Evolutionary conservation across 2,888 invertebrate species (phyloP).

Genomic region (Smittia aterrima): DNA sequence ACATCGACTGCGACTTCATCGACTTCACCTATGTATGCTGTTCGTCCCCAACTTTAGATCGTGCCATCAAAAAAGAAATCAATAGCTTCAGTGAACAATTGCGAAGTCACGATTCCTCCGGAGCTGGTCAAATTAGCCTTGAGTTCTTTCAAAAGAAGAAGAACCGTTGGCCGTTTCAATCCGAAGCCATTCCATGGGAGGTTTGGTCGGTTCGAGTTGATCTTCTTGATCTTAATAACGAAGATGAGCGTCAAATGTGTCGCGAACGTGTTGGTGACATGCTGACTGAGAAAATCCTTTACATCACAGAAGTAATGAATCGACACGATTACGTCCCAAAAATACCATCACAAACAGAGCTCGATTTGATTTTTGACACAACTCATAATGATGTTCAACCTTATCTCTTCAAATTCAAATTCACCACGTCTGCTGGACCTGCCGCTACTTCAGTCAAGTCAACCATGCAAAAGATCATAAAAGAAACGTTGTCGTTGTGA

Average conservation of each 20-base stretch:
- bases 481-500: slow-evolving; percentile 78
- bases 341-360: slow-evolving; percentile 88
- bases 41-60: slow-evolving; percentile 75
- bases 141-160: slow-evolving; percentile 94
- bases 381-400: slow-evolving; percentile 92
- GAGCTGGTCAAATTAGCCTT: slow-evolving; percentile 83
- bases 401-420: slow-evolving; percentile 90
- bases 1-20: slow-evolving; percentile 96
- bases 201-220: slow-evolving; percentile 95
- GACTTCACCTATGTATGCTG: slow-evolving; percentile 97
- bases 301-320: slow-evolving; percentile 94
- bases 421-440: slow-evolving; percentile 71
- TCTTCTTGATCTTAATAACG: slow-evolving; percentile 78
- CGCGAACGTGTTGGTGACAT: slow-evolving; percentile 85
- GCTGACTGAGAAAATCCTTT: slow-evolving; percentile 89
- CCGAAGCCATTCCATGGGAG: slow-evolving; percentile 96
- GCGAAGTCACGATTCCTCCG: slow-evolving; percentile 68
- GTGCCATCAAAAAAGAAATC: slow-evolving; percentile 71
- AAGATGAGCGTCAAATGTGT: slow-evolving; percentile 82
- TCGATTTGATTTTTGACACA: slow-evolving; percentile 93
- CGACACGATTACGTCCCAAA: slow-evolving; percentile 94
- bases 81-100: slow-evolving; percentile 75
- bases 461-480: slow-evolving; percentile 85
- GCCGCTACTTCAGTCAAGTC: slow-evolving; percentile 78
- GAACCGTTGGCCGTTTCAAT: slow-evolving; percentile 83